Evolutionary conservation across 1,140 invertebrate species (phyloP).

Genomic region (Drosophila lacteicornis): DNA sequence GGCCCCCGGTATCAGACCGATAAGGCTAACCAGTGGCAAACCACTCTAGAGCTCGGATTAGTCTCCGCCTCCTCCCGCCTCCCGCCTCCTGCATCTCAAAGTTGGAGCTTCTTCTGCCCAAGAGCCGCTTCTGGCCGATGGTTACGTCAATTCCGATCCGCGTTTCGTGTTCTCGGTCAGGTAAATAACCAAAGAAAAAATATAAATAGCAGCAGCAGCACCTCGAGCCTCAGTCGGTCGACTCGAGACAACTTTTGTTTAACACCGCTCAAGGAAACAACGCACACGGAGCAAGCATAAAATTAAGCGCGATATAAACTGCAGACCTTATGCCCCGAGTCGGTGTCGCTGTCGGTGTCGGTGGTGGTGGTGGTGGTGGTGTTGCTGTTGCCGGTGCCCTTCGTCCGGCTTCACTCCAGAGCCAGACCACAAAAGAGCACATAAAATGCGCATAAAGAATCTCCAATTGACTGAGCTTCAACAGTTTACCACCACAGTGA

Average conservation of each 20-base stretch:
- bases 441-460: conserved; percentile 75
- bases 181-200: conserved; percentile 37
- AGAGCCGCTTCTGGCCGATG: conserved; percentile 35
- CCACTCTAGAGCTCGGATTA: conserved; percentile 40
- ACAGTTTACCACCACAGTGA: conserved; percentile 6
- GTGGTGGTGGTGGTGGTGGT: not conserved
- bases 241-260: conserved; percentile 55
- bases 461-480: conserved; percentile 64
- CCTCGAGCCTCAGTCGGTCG: conserved; percentile 25
- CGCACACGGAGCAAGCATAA: conserved; percentile 39
- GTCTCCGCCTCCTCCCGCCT: conserved; percentile 5
- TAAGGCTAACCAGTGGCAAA: conserved; percentile 70
- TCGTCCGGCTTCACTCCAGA: conserved; percentile 29
- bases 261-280: conserved; percentile 70
- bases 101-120: conserved; percentile 16
- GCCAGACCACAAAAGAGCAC: conserved; percentile 47
- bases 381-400: conserved; percentile 23
- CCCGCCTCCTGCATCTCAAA: conserved; percentile 3
- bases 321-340: conserved; percentile 69
- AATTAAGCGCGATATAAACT: conserved; percentile 57
- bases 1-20: conserved; percentile 55
- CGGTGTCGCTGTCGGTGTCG: conserved; percentile 8
- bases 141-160: conserved; percentile 60
- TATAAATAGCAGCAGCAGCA: conserved; percentile 20
- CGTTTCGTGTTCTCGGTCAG: conserved; percentile 55